Percentiles rank a stretch among this genome's conserved stretches.
Evolutionary conservation across 2,888 invertebrate genomes (phyloP).

Genomic region (Lobophora halterata): DNA sequence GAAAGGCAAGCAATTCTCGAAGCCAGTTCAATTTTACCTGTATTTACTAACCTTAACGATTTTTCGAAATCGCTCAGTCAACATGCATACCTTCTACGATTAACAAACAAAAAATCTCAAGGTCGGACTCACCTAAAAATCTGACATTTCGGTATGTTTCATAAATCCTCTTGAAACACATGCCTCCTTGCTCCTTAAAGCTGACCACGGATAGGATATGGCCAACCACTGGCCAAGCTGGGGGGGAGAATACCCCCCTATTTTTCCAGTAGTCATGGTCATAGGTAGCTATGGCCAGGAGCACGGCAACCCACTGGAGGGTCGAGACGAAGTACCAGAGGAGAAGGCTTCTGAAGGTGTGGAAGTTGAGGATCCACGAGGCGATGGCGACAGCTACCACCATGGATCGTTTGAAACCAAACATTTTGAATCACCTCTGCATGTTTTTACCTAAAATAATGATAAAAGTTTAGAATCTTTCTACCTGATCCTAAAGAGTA

Average conservation of each 20-base stretch:
- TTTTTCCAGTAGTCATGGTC: constrained; percentile 70
- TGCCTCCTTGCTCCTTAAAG: constrained; percentile 69
- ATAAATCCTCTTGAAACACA: constrained; percentile 69
- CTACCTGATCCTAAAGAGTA: too few species aligned
- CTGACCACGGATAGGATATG: constrained; percentile 63
- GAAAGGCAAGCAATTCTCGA: too few species aligned
- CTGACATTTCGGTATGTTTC: constrained; percentile 57
- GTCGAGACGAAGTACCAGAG: constrained; percentile 50
- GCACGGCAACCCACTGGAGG: constrained; percentile 35
- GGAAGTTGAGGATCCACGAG: constrained; percentile 53
- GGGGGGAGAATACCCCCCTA: constrained; percentile 64
- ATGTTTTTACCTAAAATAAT: constrained; percentile 32
- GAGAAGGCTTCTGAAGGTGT: constrained; percentile 48
- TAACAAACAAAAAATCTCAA: constrained; percentile 6
- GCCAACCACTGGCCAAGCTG: constrained; percentile 65
- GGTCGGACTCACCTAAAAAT: constrained; percentile 63
- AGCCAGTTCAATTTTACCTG: constrained; percentile 1
- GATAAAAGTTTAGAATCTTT: too few species aligned
- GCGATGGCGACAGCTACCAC: constrained; percentile 48
- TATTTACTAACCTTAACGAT: too few species aligned
- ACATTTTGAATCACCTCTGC: constrained; percentile 53
- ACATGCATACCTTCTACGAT: constrained; percentile 3
- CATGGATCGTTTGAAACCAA: constrained; percentile 61
- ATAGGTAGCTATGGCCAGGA: constrained; percentile 57
- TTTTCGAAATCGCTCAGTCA: too few species aligned